Evolutionary conservation across 92 coral and sea anemone species (phyloP).

Genomic region (Diadumene lineata): DNA sequence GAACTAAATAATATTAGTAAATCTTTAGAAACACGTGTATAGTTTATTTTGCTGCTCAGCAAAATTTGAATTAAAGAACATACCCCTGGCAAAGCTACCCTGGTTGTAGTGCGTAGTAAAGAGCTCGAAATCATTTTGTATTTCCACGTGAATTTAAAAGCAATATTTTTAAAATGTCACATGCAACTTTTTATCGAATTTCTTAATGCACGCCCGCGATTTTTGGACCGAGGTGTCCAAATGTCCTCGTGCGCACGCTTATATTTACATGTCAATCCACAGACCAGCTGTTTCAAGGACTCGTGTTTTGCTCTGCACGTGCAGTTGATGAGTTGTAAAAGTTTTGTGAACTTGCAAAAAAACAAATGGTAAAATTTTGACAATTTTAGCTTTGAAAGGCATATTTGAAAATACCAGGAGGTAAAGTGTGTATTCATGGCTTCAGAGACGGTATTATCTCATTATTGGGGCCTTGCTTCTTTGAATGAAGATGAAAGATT

Average conservation of each 20-base stretch:
- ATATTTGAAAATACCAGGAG: not conserved
- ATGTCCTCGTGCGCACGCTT: constrained; percentile 4
- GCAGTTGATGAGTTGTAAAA: not conserved
- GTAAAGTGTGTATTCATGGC: constrained; percentile 45
- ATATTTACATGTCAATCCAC: not conserved
- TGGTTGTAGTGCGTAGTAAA: constrained; percentile 9
- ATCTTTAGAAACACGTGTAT: not conserved
- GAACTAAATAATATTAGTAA: not conserved
- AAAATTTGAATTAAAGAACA: not conserved
- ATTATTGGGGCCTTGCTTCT: constrained; percentile 93
- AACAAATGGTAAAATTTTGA: not conserved
- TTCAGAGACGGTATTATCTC: constrained; percentile 69
- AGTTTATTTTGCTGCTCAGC: not conserved
- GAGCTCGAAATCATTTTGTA: constrained; percentile 19
- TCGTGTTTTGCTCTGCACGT: constrained; percentile 37
- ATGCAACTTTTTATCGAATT: constrained; percentile 17
- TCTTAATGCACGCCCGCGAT: constrained; percentile 7
- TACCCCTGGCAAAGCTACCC: constrained; percentile 10
- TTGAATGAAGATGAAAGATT: constrained; percentile 71
- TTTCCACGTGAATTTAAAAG: not conserved
- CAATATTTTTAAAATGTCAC: not conserved
- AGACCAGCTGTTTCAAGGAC: constrained; percentile 14
- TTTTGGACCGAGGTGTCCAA: not conserved
- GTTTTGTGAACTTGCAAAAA: not conserved
- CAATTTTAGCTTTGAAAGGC: not conserved